Percentiles rank a stretch among this genome's conserved stretches.
These are phyloP conservation scores for Megastigmus dorsalis DNA, from an alignment of 2,888 invertebrate genomes.

Conservation along the genomic window DNA sequence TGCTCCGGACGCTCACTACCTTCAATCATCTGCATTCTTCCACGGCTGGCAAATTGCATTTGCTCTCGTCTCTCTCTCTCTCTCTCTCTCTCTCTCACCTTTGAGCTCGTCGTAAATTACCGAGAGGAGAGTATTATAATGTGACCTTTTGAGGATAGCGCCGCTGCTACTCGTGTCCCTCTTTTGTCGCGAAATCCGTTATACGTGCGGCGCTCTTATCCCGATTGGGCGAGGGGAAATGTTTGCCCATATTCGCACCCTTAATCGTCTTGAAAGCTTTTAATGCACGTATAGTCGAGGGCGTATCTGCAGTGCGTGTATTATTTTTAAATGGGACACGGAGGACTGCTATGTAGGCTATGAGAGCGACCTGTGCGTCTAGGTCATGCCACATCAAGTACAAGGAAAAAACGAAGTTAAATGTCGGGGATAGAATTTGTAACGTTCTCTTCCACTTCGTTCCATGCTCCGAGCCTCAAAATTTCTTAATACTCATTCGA, in stretches of 20 bases:
- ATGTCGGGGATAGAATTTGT: no score
- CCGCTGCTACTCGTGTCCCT: neutral
- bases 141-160: slow-evolving; percentile 29
- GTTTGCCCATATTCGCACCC: neutral
- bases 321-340: no score
- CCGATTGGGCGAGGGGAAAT: neutral
- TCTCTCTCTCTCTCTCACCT: slow-evolving; percentile 17
- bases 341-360: no score
- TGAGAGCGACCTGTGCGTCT: no score
- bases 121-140: neutral
- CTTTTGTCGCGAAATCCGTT: slow-evolving; percentile 18
- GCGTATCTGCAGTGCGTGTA: no score
- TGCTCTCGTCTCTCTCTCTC: slow-evolving; percentile 22
- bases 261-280: slow-evolving; percentile 52
- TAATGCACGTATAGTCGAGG: no score
- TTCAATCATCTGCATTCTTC: slow-evolving; percentile 48
- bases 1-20: slow-evolving; percentile 27
- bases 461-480: no score
- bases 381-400: no score
- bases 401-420: no score
- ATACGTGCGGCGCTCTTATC: slow-evolving; percentile 11
- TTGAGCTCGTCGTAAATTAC: slow-evolving; percentile 44
- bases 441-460: no score
- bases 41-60: slow-evolving; percentile 52
- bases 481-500: no score